Base-by-base conservation (phyloP, 2,113 vertebrate genomes). In the Parotia lawesii region DNA sequence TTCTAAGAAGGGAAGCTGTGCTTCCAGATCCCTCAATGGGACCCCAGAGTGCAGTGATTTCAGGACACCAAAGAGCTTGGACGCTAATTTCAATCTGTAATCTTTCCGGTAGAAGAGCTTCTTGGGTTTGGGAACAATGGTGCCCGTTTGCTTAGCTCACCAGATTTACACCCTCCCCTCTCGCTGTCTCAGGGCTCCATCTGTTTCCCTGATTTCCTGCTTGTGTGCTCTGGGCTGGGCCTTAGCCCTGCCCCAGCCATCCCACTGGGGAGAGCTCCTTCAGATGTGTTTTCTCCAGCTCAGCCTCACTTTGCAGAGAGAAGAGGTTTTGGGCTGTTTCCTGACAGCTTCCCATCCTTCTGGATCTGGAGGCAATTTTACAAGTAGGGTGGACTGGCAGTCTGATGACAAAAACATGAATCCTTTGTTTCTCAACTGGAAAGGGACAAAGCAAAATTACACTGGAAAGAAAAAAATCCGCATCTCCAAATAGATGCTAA, bases 131-230 rank as follows among this genome's bases (percentile, higher is more conserved):
- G 53, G 84, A 94, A 96, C 74, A 89, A 94, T 78, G 58, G 64
- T 72, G 62, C 38, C 62, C 18, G 0, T 29, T 79, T 62, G 38
- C 71, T 85, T 9, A 73, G 93, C 42, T 93, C 51, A 58, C 81
- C 58, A 87, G 27, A 45, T 87, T 54, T 14, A 9, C 1, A 5
- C 35, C 57, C 74, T 69, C 44, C 35, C 35, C 62, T 83, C 38
- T 62, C 73, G 1, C 87, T 70, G 71, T 95, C 89, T 91, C 64
- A 38, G 1, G 0, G 71, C 71, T 95, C 85, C 95, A 96, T 97
- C 94, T 96, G 94, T 95, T 95, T 97, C 96, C 96, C 81, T 5
- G 0, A 5, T 91, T 96, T 97, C 94, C 95, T 96, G 96, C 90
- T 38, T 53, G 33, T 0, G 2, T 87, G 84, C 56, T 89, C 70